These are phyloP conservation scores for Synodontis membranacea DNA, from an alignment of 2,113 vertebrate species.

Conservation along the genomic window DNA sequence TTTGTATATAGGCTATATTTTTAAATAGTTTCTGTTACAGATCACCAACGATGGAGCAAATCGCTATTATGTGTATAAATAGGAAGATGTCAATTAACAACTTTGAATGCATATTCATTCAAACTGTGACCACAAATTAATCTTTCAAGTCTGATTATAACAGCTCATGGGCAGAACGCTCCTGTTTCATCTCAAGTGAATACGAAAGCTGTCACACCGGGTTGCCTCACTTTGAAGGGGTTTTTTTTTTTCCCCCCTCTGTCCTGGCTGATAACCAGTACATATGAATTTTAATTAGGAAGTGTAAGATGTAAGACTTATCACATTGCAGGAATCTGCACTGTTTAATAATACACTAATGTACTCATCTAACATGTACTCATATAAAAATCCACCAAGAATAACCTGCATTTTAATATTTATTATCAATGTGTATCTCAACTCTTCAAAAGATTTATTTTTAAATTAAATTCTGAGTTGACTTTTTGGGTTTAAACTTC, in stretches of 20 bases:
- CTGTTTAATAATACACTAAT: slow-evolving; percentile 12
- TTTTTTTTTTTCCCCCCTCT: background rate
- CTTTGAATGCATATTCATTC: slow-evolving; percentile 57
- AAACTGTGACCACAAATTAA: slow-evolving; percentile 53
- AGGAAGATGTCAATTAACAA: slow-evolving; percentile 61
- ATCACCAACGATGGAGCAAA: slow-evolving; percentile 58
- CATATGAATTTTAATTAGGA: slow-evolving; percentile 23
- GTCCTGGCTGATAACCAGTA: slow-evolving; percentile 35
- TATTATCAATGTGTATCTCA: background rate
- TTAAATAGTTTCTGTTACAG: slow-evolving; percentile 42
- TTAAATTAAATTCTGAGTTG: background rate
- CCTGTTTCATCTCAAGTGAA: slow-evolving; percentile 28
- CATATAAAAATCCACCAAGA: background rate
- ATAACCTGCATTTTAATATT: background rate
- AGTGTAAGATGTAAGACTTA: slow-evolving; percentile 11
- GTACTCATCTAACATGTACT: background rate
- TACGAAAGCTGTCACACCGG: slow-evolving; percentile 26
- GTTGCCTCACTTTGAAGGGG: slow-evolving; percentile 2
- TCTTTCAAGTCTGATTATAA: slow-evolving; percentile 44
- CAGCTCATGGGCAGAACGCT: slow-evolving; percentile 11
- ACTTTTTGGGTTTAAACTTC: background rate
- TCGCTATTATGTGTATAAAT: slow-evolving; percentile 60
- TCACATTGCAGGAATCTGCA: background rate
- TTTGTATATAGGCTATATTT: slow-evolving; percentile 48
- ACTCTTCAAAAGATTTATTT: background rate